Evolutionary conservation across 1,140 invertebrate species (phyloP), one percentile per base, ranked within the genome.

Genomic region (Scaptomyza pallida): DNA sequence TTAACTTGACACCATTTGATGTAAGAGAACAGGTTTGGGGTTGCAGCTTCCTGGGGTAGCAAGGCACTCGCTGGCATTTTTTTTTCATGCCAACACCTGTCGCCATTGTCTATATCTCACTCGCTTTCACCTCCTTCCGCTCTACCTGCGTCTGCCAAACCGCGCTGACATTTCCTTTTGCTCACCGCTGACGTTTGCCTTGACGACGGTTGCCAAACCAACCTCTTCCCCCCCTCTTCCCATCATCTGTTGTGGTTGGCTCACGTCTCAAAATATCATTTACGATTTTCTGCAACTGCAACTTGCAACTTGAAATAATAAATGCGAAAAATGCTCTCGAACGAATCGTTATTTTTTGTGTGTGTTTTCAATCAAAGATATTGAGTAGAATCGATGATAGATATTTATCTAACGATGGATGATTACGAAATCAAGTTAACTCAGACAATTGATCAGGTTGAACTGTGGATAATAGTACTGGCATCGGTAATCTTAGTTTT

Each of bases 71-170:
- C 33, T 12, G 51, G 73, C 64, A 62, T 65, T 60, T 51, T 72
- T 81, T 86, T 77, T 72, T 62, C 64, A 67, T 88, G 82, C 74
- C 74, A 78, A 71, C 73, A 85, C 81, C 81, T 85, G 81, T 74
- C 81, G 65, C 59, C 64, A 61, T 48, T 86, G 81, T 64, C 54
- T 59, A 56, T 50, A 59, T 59, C 68, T 62, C 72, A 57, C 41
- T 59, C 55, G 51, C 57, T 55, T 2, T 23, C 5, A 30, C 26
- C 8, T 30, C 23, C 23, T 1, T 8, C 2, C 40, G 8, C 48
- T 10, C 13, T 23, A 37, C 13, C 48, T 68, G 67, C 60, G 60
- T 44, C 52, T 71, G 61, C 61, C 52, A 67, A 72, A 72, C 69
- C 62, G 33, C 54, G 55, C 54, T 72, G 69, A 72, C 62, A 67